These are phyloP conservation scores for Pipistrellus nathusii DNA, from an alignment of 2,797 vertebrate genomes.

Conservation along the genomic window DNA sequence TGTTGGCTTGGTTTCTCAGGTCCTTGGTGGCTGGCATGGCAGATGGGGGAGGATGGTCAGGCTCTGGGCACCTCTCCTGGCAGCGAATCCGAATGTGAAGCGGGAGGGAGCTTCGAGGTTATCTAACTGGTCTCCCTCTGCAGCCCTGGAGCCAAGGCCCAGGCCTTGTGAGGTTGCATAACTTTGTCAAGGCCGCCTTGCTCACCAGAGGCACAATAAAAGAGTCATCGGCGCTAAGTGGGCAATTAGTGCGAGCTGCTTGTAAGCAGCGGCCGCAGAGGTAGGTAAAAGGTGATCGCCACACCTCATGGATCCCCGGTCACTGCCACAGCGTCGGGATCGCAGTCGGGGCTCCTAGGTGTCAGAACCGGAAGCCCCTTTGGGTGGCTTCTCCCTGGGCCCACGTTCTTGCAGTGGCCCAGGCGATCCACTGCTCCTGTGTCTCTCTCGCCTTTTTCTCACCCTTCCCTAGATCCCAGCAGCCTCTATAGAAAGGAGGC, in stretches of 20 bases:
- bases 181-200: conserved; percentile 41
- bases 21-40: not conserved
- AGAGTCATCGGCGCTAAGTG: conserved; percentile 46
- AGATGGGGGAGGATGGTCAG: not conserved
- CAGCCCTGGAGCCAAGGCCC: conserved; percentile 24
- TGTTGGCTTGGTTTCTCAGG: not conserved
- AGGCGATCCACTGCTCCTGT: accelerated
- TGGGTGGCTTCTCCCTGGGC: not conserved
- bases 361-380: not conserved
- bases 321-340: too few relatives aligned
- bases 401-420: not conserved
- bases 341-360: too few relatives aligned
- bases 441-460: not conserved
- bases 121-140: conserved; percentile 11
- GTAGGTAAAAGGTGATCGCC: not conserved
- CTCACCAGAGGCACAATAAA: not conserved
- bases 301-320: not conserved
- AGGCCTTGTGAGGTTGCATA: conserved; percentile 55
- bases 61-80: conserved; percentile 6
- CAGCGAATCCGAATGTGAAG: not conserved
- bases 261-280: not conserved
- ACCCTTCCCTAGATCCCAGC: not conserved
- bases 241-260: conserved; percentile 33
- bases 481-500: not conserved
- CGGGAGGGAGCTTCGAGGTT: conserved; percentile 8